Base-by-base conservation (phyloP, 92 coral and sea anemone genomes). In the Porites evermanni region DNA sequence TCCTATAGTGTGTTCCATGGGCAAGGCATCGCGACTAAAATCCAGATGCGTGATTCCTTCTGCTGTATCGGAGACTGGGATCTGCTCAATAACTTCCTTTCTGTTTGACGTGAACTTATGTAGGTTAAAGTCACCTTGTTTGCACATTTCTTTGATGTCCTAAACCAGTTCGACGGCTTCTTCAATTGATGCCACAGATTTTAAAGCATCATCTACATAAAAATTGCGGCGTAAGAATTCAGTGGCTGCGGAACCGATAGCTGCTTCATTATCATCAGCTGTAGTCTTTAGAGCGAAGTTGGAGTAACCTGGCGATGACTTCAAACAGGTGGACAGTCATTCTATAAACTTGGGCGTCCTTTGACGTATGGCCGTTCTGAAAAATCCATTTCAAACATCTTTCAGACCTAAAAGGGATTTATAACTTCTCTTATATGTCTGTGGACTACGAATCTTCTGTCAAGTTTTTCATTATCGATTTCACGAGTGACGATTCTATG, bases 251-350 rank as follows among this genome's bases (percentile, higher is more conserved):
- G 47, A 38, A 38, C 47, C 5, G 47, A 38, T 38, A 38, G 47
- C 79, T 67, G 32, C 85, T 29, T 89, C 88, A 73, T 66, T 20
- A 67, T 89, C 92, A 61, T 83, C 61, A 44, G 85, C 92, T 18
- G 88, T 72, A 32, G 77, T 58, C 78, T 89, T 89, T 23, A 83
- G 84, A 24, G 85, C 92, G 64, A 75, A 88, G 79, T 88, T 83
- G 54, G 92, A 82, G 60, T 84, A 82, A 64, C 88, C 51, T 59
- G 91, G 91, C 20, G 87, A 80, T 8, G 86, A 87, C 13, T 18
- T 76, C 89, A 59, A 86, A 86, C 77, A 86, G 71, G 69, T 86
- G 89, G 23, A 86, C 85, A 16, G 91, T 69, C 79, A 87, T 87
- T 5, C 86, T n/a, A 17, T 71, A 75, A 21, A 61, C 88, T 73